Conservation (phyloP, 2,888 invertebrate species). For the Xestia c-nigrum region DNA sequence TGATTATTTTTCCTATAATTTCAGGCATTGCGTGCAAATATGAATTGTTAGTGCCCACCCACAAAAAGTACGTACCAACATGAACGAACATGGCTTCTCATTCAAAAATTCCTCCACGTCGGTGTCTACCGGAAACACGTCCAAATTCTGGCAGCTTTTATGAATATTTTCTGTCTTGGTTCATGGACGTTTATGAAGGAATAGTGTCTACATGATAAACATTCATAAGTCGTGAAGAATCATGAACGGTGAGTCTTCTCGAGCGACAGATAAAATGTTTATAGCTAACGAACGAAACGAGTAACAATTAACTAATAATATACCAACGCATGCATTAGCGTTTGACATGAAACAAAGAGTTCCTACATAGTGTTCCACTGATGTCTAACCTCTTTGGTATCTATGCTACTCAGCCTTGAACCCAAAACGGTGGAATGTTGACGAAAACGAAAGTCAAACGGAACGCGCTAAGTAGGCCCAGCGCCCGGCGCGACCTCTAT, state of each 20-base stretch:
- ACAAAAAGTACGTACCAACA: slow-evolving; percentile 18
- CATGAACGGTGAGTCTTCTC: not conserved
- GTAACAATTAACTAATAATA: slow-evolving; percentile 3
- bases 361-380: slow-evolving; percentile 22
- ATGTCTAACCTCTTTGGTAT: slow-evolving; percentile 54
- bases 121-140: slow-evolving; percentile 53
- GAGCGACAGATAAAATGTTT: not conserved
- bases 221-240: not conserved
- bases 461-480: slow-evolving; percentile 59
- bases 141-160: slow-evolving; percentile 51
- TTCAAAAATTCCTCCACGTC: slow-evolving; percentile 44
- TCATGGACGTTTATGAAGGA: slow-evolving; percentile 35
- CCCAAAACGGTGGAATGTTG: slow-evolving; percentile 80
- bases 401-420: slow-evolving; percentile 78
- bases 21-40: not conserved
- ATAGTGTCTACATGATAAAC: slow-evolving; percentile 9
- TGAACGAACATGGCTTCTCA: slow-evolving; percentile 1
- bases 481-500: slow-evolving; percentile 55
- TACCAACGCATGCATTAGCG: not conserved
- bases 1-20: not conserved
- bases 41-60: not conserved
- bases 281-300: not conserved
- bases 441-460: slow-evolving; percentile 80
- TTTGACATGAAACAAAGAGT: slow-evolving; percentile 24
- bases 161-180: slow-evolving; percentile 38